Base-by-base conservation (phyloP, 2,113 vertebrate genomes). In the Balaeniceps rex region DNA sequence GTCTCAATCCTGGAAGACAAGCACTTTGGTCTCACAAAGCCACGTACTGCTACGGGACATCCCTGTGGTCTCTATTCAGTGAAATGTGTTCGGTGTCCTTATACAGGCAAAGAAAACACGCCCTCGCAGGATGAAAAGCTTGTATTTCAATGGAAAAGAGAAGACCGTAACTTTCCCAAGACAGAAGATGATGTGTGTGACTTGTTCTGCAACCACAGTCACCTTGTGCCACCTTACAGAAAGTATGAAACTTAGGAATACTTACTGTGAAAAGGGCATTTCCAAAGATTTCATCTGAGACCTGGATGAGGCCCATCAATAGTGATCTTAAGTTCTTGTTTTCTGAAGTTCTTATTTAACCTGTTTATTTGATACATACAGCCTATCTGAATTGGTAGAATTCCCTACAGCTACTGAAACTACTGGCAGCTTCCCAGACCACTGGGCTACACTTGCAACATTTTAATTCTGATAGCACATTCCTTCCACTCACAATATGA, bases 101-200 rank as follows among this genome's bases (percentile, higher is more conserved):
- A 26, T 2, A 12, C 0, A 7, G 17, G 6, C 7, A 63, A 68
- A 38, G 9, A n/a, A 42, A 26, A 54, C 25, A 33, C 1, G 1
- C 7, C 28, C 21, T 46, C 3, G 15, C 4, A 21, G 63, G 46
- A 29, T 23, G 17, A 57, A 61, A 69, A 14, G 2, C 5, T 40
- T 63, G 26, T 38, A n/a, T 55, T 70, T 38, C 11, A 60, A 0
- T 18, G 21, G 33, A 51, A 71, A 66, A 58, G 36, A 33, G 47
- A 88, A 54, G 49, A 44, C 2, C 16, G 24, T 14, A 26, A 82
- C 13, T 10, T 70, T 36, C 34, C 55, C 86, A 78, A 42, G 46
- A 24, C 6, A 61, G n/a, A 65, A 28, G n/a, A 60, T 15, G 14
- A 31, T 3, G 5, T 4, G 6, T 26, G 23, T 22, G 29, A 49